These are phyloP conservation scores for Watsonalla binaria DNA, from an alignment of 2,888 invertebrate species.

Conservation along the genomic window DNA sequence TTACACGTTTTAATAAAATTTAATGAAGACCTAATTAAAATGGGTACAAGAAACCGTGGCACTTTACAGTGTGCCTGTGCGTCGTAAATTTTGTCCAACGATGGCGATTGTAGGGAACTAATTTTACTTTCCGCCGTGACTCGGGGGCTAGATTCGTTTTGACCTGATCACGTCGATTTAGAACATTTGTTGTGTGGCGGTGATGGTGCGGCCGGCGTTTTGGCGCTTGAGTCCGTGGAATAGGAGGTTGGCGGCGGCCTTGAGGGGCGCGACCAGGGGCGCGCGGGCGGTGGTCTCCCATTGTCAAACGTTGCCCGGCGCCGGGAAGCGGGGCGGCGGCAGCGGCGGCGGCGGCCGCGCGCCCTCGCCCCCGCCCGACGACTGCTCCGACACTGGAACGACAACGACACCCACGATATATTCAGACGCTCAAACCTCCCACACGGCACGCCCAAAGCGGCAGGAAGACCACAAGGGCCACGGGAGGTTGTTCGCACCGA, in stretches of 20 bases:
- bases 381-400: conserved; percentile 90
- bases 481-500: too few species aligned
- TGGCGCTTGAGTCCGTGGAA: conserved; percentile 81
- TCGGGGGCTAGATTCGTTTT: conserved; percentile 65
- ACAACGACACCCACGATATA: too few species aligned
- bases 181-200: conserved; percentile 78
- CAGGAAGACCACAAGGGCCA: too few species aligned
- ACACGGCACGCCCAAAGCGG: too few species aligned
- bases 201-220: conserved; percentile 64
- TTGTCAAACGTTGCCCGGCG: conserved; percentile 88
- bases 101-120: conserved; percentile 75
- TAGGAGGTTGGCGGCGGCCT: conserved; percentile 84
- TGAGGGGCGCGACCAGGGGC: conserved; percentile 79
- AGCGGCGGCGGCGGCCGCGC: conserved; percentile 89
- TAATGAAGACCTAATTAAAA: conserved; percentile 59
- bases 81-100: conserved; percentile 70
- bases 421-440: too few species aligned
- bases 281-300: conserved; percentile 82
- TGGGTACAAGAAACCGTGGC: conserved; percentile 68
- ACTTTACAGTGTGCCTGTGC: conserved; percentile 70
- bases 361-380: conserved; percentile 85
- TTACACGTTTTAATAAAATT: conserved; percentile 33
- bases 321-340: conserved; percentile 88
- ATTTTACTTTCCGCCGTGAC: conserved; percentile 68
- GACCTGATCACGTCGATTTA: conserved; percentile 77